Percentiles rank a stretch among this genome's conserved stretches.
Conservation (phyloP, 2,797 vertebrate genomes). For the Coranthus polyacanthus region DNA sequence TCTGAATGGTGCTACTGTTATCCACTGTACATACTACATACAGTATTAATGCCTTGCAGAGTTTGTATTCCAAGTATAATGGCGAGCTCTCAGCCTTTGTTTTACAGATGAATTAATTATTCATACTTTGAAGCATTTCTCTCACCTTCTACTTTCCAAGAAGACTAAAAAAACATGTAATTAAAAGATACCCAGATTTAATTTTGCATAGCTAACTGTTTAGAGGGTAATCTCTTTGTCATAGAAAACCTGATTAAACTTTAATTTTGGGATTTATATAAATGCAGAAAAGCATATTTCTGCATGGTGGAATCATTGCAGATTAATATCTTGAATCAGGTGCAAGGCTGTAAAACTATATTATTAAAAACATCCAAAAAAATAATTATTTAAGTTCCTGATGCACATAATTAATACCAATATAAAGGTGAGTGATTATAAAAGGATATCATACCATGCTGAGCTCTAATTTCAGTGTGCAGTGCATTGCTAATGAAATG, state of each 20-base stretch:
- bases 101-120: slow-evolving; percentile 73
- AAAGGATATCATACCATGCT: slow-evolving; percentile 10
- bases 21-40: slow-evolving; percentile 79
- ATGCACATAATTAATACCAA: slow-evolving; percentile 41
- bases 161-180: slow-evolving; percentile 42
- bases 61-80: slow-evolving; percentile 65
- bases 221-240: slow-evolving; percentile 40
- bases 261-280: slow-evolving; percentile 43
- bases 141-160: slow-evolving; percentile 23
- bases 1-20: too few relatives aligned
- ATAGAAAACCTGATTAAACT: slow-evolving; percentile 53
- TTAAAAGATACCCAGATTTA: slow-evolving; percentile 70
- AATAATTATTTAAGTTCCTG: slow-evolving; percentile 21
- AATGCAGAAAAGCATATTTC: slow-evolving; percentile 39
- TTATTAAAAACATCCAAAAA: slow-evolving; percentile 22
- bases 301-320: slow-evolving; percentile 39
- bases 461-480: slow-evolving; percentile 22
- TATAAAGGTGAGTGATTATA: slow-evolving; percentile 13
- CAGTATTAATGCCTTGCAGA: too few relatives aligned
- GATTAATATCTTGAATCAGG: slow-evolving; percentile 21
- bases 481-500: slow-evolving; percentile 56
- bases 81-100: slow-evolving; percentile 63
- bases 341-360: slow-evolving; percentile 7
- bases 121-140: slow-evolving; percentile 36
- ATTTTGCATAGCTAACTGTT: slow-evolving; percentile 47